Evolutionary conservation across 2,888 invertebrate species (phyloP).

Genomic region (Aspidiotus destructor): DNA sequence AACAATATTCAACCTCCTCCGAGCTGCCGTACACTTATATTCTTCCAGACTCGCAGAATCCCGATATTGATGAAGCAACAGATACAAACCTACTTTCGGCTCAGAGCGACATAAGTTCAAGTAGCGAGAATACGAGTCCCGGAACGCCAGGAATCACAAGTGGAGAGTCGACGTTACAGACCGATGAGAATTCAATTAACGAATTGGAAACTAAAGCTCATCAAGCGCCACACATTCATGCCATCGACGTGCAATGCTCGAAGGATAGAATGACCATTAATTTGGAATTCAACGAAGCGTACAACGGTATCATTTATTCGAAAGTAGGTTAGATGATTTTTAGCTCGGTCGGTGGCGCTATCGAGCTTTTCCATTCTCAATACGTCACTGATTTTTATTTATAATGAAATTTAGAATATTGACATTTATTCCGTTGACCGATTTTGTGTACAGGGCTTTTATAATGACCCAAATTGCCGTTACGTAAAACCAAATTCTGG

Average conservation of each 20-base stretch:
- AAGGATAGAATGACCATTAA: slow-evolving; percentile 75
- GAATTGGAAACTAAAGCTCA: slow-evolving; percentile 28
- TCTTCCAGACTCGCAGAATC: slow-evolving; percentile 12
- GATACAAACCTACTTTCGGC: not conserved
- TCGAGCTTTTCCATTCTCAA: not conserved
- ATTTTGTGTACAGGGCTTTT: slow-evolving; percentile 48
- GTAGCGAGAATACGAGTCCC: not conserved
- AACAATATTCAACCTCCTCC: not conserved
- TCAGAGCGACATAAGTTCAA: not conserved
- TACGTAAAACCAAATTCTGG: slow-evolving; percentile 64
- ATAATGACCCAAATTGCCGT: slow-evolving; percentile 57
- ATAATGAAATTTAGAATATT: not conserved
- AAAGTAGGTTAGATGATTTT: slow-evolving; percentile 45
- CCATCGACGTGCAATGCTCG: slow-evolving; percentile 64
- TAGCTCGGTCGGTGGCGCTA: not conserved
- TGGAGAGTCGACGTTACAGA: not conserved
- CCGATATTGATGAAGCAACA: not conserved
- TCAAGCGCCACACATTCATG: slow-evolving; percentile 67
- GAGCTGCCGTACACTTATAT: slow-evolving; percentile 7
- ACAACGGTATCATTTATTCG: slow-evolving; percentile 70
- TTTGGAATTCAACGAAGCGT: slow-evolving; percentile 64
- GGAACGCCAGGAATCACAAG: not conserved
- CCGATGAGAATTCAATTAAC: slow-evolving; percentile 14
- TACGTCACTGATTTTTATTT: not conserved
- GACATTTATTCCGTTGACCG: not conserved